phyloP scores from a whole-genome alignment of 2,797 vertebrate genomes.

The Gymnodraco acuticeps region DNA sequence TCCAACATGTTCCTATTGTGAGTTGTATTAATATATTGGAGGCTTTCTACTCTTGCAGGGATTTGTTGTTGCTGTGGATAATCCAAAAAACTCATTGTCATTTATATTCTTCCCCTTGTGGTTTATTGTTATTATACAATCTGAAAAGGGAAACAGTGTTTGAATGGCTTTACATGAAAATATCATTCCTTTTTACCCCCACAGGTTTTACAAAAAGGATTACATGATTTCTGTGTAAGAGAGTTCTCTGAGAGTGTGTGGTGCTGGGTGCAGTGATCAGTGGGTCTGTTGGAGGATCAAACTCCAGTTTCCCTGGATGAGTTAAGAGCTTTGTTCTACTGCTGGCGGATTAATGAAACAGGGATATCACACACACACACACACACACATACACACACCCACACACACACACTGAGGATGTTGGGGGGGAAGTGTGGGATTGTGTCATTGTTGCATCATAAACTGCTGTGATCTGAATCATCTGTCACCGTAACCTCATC shows the following conservation, averaged over 20 bases:
- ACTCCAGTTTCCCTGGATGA: neutral
- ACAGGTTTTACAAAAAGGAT: neutral
- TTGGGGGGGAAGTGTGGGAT: slow-evolving; percentile 1
- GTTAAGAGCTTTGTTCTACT: slow-evolving; percentile 43
- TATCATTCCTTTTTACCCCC: neutral
- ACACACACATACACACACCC: neutral
- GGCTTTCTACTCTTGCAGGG: neutral
- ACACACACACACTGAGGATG: no score
- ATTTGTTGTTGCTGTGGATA: neutral
- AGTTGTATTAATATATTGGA: neutral
- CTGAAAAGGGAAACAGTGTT: neutral
- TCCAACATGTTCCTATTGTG: neutral
- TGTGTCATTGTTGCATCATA: slow-evolving; percentile 29
- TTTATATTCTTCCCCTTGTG: neutral
- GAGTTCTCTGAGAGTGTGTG: neutral
- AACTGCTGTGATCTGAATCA: slow-evolving; percentile 13
- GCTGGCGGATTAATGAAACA: neutral
- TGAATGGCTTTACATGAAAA: neutral
- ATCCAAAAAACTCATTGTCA: neutral
- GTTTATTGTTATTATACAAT: slow-evolving; percentile 4
- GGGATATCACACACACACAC: neutral
- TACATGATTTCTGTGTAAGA: neutral
- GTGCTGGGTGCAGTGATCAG: no score
- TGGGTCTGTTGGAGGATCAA: neutral
- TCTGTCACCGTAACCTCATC: neutral